phyloP scores from a whole-genome alignment of 1,140 invertebrate genomes.

The Lerema accius region DNA sequence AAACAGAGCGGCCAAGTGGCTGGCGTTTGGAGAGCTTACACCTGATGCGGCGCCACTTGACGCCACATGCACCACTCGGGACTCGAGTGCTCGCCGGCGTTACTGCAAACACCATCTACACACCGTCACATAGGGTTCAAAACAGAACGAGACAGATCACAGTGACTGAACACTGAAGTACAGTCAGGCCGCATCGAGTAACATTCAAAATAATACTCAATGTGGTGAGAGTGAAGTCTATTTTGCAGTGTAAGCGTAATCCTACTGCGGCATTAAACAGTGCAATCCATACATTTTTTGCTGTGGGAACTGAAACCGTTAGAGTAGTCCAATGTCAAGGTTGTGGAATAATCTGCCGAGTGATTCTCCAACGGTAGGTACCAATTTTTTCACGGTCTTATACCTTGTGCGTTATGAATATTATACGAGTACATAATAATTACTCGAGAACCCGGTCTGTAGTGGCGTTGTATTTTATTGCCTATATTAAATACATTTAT shows the following conservation, averaged over 20 bases:
- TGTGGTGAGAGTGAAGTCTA: background rate
- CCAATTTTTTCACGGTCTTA: no score
- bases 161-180: no score
- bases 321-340: constrained; percentile 1
- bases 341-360: background rate
- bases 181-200: no score
- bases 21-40: constrained; percentile 33
- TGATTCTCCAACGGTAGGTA: no score
- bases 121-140: background rate
- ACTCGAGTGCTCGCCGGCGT: background rate
- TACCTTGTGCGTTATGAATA: no score
- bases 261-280: constrained; percentile 1
- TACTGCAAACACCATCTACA: background rate
- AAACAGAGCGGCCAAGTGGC: constrained; percentile 8
- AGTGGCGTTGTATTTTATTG: no score
- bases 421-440: no score
- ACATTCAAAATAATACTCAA: constrained; percentile 1
- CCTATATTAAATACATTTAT: no score
- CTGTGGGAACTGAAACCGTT: constrained; percentile 5
- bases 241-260: background rate
- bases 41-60: constrained; percentile 36
- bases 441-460: no score
- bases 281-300: constrained; percentile 4
- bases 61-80: constrained; percentile 36
- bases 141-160: background rate